Conservation (phyloP, 1,140 invertebrate genomes). For the Ostrea edulis region DNA sequence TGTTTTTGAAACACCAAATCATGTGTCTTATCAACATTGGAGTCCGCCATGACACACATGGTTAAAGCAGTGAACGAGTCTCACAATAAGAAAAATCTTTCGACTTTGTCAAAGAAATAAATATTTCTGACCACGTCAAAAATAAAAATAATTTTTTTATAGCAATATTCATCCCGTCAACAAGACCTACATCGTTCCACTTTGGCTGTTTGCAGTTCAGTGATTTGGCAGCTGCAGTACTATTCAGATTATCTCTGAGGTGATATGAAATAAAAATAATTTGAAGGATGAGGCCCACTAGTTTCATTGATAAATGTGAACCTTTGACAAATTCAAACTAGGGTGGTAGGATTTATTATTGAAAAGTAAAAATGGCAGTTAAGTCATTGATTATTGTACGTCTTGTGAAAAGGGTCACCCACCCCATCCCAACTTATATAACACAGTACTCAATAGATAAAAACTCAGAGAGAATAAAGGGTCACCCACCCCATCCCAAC, state of each 20-base stretch:
- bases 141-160: neutral
- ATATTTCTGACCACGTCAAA: constrained; percentile 4
- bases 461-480: no score
- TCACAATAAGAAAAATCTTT: neutral
- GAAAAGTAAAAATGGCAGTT: no score
- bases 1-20: neutral
- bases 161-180: neutral
- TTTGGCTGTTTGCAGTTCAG: constrained; percentile 6
- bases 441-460: no score
- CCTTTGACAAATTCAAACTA: no score
- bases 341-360: no score
- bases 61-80: neutral
- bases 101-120: neutral
- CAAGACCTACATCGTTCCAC: neutral
- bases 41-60: constrained; percentile 1
- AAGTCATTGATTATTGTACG: no score
- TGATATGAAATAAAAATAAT: constrained; percentile 25
- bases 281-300: no score
- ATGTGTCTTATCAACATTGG: neutral
- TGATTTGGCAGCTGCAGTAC: constrained; percentile 37
- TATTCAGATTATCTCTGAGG: constrained; percentile 28
- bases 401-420: no score
- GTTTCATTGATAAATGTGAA: no score
- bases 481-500: no score
- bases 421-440: no score